Evolutionary conservation across 2,113 vertebrate species (phyloP).

Genomic region (Indri indri): DNA sequence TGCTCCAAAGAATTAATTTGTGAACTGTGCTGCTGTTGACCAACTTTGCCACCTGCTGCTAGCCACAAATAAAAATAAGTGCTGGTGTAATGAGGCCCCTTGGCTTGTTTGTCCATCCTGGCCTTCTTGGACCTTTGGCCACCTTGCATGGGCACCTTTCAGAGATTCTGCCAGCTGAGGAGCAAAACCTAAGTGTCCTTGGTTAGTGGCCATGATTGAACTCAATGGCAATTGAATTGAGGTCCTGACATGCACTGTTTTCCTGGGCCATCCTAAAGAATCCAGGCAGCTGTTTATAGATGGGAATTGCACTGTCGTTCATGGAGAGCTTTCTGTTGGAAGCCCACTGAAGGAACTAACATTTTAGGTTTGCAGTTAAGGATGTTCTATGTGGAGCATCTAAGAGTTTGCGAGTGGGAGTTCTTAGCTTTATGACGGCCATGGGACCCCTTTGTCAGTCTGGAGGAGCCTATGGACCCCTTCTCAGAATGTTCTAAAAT

Average conservation of each 20-base stretch:
- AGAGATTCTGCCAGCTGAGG: background rate
- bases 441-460: background rate
- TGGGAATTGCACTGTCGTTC: background rate
- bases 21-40: background rate
- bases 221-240: background rate
- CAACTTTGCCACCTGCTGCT: background rate
- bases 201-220: background rate
- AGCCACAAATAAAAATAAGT: constrained; percentile 12
- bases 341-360: background rate
- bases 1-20: constrained; percentile 24
- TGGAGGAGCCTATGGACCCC: background rate
- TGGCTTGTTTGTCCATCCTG: background rate
- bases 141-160: background rate
- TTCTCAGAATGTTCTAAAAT: constrained; percentile 6
- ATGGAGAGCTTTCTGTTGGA: background rate
- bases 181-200: background rate
- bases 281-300: background rate
- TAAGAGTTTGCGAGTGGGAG: background rate
- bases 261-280: background rate
- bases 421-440: background rate
- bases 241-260: background rate
- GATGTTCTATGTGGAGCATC: background rate
- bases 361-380: background rate
- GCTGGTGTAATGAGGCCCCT: background rate
- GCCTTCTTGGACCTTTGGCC: background rate